Conservation (phyloP, 2,888 invertebrate species). For the Brachylomia viminalis region DNA sequence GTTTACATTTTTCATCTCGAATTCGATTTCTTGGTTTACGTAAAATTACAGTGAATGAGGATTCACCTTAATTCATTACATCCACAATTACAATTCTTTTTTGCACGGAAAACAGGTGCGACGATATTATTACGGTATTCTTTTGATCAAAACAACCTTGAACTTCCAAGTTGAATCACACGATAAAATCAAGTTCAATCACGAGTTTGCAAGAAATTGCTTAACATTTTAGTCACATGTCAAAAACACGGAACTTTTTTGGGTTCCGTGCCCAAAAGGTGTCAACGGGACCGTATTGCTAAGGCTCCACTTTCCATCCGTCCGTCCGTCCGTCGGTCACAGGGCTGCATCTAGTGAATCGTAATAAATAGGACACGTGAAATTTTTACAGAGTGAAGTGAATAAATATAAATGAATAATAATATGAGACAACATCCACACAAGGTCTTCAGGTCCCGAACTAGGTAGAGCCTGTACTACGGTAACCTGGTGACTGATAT, state of each 20-base stretch:
- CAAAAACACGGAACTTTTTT: background rate
- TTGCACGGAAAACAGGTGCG: background rate
- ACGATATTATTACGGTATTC: background rate
- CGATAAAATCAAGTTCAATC: background rate
- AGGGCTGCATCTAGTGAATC: background rate
- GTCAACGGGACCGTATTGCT: background rate
- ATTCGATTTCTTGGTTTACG: too few species aligned
- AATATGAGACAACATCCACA: too few species aligned
- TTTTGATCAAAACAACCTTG: background rate
- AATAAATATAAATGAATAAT: too few species aligned
- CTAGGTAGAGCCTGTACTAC: too few species aligned
- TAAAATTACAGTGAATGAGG: too few species aligned
- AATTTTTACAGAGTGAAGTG: background rate
- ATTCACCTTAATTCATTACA: background rate
- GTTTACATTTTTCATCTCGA: too few species aligned
- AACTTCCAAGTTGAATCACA: slow-evolving; percentile 14
- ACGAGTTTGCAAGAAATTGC: slow-evolving; percentile 26
- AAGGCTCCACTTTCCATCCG: too few species aligned
- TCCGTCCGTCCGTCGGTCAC: background rate
- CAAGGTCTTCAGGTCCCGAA: too few species aligned
- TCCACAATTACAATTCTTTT: background rate
- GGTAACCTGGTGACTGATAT: too few species aligned
- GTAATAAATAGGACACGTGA: background rate
- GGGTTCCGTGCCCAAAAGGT: background rate
- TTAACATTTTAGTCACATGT: slow-evolving; percentile 29